phyloP scores from a whole-genome alignment of 1,140 invertebrate genomes.

The Anastrepha ludens region DNA sequence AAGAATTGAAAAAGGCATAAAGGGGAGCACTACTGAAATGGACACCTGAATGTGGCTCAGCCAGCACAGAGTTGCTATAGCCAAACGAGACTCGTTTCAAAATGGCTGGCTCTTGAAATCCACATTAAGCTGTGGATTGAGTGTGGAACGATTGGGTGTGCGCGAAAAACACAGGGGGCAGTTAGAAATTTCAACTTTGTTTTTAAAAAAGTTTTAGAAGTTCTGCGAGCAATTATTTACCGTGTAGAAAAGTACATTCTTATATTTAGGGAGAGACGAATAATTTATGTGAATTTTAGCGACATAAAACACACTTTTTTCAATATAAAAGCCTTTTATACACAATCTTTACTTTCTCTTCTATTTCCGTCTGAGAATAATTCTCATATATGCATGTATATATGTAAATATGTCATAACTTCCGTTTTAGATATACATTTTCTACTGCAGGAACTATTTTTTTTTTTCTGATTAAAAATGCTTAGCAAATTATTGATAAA shows the following conservation, averaged over 20 bases:
- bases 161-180: slow-evolving; percentile 26
- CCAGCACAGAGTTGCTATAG: neutral
- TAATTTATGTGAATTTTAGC: neutral
- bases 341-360: no score
- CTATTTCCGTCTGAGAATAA: no score
- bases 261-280: neutral
- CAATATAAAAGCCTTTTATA: no score
- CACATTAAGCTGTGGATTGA: slow-evolving; percentile 35
- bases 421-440: slow-evolving; percentile 27
- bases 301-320: no score
- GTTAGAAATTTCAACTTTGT: slow-evolving; percentile 32
- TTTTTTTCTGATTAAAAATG: neutral
- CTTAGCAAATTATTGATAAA: neutral
- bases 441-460: neutral
- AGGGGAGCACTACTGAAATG: neutral
- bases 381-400: neutral
- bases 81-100: slow-evolving; percentile 34
- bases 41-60: slow-evolving; percentile 21
- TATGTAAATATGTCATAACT: slow-evolving; percentile 3
- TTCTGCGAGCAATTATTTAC: neutral
- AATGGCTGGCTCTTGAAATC: slow-evolving; percentile 44
- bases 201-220: neutral
- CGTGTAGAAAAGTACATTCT: slow-evolving; percentile 1
- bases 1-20: neutral
- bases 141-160: neutral